Evolutionary conservation across 2,113 vertebrate genomes (phyloP), one percentile per base, ranked within the genome.

Genomic region (Isurus oxyrinchus): DNA sequence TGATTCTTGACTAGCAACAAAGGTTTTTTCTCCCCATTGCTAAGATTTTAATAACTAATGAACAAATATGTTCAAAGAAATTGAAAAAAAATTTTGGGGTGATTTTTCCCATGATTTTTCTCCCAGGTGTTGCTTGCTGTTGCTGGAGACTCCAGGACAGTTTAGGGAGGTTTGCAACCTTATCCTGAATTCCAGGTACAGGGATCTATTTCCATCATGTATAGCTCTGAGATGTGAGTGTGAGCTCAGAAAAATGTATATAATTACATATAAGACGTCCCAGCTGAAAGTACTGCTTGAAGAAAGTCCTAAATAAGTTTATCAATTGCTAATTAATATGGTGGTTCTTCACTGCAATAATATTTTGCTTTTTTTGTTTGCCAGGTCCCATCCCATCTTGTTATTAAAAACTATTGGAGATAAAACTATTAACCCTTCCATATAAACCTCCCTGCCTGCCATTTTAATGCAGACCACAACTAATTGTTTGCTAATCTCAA

Each of bases 401-500:
- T 14, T 61, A n/a, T 88, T 66, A n/a, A 63, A 5, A 63, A 63
- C 6, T n/a, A 5, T 21, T 63, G 13, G 1, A 44, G 35, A n/a
- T 40, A 21, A 31, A 31, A n/a, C 35, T 31, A 3, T 63, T 61
- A 40, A 14, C 63, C 59, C 35, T 40, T 40, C 35, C 35, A 14
- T 63, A 6, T 5, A n/a, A n/a, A 93, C 63, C 44, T 21, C 19
- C 14, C 25, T 2, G 57, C 11, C 55, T 91, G 35, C 31, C 13
- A n/a, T 93, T 93, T 63, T 21, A n/a, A 61, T 5, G 27, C 55
- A 57, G 87, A 21, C 27, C 90, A n/a, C 57, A n/a, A 93, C 57
- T 93, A 93, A 91, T 35, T 91, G 49, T 88, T 88, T 88, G 53
- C 55, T 91, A 59, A 61, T n/a, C 88, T n/a, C 11, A 90, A 90